phyloP scores from a whole-genome alignment of 2,797 vertebrate species.

The Sebastes glaucus region DNA sequence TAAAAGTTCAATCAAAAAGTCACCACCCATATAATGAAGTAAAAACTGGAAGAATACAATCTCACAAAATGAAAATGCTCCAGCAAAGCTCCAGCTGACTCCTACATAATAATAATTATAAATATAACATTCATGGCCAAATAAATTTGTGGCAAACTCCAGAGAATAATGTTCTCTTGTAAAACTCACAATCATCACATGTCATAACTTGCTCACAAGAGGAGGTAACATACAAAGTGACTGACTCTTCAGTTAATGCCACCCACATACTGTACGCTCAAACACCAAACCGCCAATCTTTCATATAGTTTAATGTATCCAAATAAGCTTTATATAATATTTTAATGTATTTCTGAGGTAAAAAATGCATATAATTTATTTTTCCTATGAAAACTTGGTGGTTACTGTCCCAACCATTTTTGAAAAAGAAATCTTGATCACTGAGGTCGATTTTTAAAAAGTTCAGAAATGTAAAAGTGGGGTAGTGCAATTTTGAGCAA shows the following conservation, averaged over 20 bases:
- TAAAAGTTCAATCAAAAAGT: neutral
- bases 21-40: neutral
- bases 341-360: neutral
- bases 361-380: neutral
- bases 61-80: neutral
- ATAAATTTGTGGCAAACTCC: neutral
- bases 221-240: too few species aligned
- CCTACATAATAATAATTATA: neutral
- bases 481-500: neutral
- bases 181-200: neutral
- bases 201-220: neutral
- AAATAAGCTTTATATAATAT: neutral
- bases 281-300: neutral
- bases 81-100: neutral
- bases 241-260: neutral
- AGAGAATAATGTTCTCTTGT: neutral
- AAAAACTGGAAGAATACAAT: neutral
- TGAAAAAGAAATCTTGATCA: neutral
- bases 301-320: neutral
- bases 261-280: neutral
- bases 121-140: neutral
- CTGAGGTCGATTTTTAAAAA: neutral
- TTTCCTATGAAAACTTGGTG: neutral
- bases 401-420: neutral
- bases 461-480: neutral